A percentile compares a stretch with the other conserved stretches of the same genome.
Evolutionary conservation across 1,140 invertebrate genomes (phyloP).

Genomic region (Drosophila biarmipes): DNA sequence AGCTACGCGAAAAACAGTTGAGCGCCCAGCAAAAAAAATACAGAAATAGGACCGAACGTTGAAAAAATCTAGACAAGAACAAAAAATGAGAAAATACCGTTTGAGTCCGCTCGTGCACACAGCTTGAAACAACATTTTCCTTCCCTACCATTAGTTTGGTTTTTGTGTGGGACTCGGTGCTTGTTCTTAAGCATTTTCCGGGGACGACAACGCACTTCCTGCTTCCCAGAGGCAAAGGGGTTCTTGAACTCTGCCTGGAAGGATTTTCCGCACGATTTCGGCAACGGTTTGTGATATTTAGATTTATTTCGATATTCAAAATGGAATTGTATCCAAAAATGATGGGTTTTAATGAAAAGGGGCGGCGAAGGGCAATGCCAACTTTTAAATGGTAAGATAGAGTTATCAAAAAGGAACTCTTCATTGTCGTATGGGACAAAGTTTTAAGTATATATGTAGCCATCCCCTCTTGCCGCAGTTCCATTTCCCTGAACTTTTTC

Average conservation of each 20-base stretch:
- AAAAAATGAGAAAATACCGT: constrained; percentile 69
- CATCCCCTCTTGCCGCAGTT: constrained; percentile 19
- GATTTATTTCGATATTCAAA: neutral
- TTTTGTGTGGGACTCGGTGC: constrained; percentile 35
- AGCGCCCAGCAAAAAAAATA: constrained; percentile 9
- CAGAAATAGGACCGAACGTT: constrained; percentile 9
- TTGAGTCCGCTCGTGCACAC: constrained; percentile 77
- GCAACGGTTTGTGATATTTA: constrained; percentile 24
- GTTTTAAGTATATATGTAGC: neutral
- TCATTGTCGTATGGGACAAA: neutral
- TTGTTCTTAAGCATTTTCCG: constrained; percentile 51
- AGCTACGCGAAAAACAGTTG: constrained; percentile 57
- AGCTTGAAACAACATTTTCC: constrained; percentile 79
- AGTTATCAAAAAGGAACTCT: neutral
- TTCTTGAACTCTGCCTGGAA: constrained; percentile 16
- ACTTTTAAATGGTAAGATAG: neutral
- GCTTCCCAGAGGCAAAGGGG: constrained; percentile 28
- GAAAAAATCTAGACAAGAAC: constrained; percentile 20
- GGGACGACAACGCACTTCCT: constrained; percentile 48
- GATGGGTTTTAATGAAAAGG: constrained; percentile 1
- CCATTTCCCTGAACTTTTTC: neutral
- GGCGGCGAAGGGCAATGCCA: too few species aligned
- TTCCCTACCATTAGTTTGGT: constrained; percentile 75
- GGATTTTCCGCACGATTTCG: constrained; percentile 69
- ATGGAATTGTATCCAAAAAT: constrained; percentile 25